Percentiles rank a stretch among this genome's conserved stretches.
Evolutionary conservation across 2,113 vertebrate genomes (phyloP).

Genomic region (Mus pahari): DNA sequence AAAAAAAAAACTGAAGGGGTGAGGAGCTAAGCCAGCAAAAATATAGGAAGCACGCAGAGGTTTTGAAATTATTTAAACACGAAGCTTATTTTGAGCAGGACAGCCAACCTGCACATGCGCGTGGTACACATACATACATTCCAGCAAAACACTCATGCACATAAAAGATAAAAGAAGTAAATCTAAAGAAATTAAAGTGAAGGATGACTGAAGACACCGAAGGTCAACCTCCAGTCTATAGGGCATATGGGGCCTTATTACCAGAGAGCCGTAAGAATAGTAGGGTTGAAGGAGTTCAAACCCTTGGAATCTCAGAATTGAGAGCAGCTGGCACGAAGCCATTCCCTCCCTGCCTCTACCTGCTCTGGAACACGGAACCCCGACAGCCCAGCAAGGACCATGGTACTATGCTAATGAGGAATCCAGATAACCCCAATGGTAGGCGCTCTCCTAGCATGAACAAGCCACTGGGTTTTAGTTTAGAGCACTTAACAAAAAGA

Average conservation of each 20-base stretch:
- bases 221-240: neutral
- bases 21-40: neutral
- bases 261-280: too few species aligned
- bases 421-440: too few species aligned
- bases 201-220: too few species aligned
- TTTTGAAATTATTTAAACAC: neutral
- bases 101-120: neutral
- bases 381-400: too few species aligned
- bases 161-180: neutral
- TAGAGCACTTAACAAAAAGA: neutral
- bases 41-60: neutral
- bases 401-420: too few species aligned
- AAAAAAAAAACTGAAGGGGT: neutral
- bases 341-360: too few species aligned
- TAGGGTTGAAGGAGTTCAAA: too few species aligned
- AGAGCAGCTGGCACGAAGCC: too few species aligned
- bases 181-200: neutral
- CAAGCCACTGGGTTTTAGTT: neutral
- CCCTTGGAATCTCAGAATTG: too few species aligned
- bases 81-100: neutral
- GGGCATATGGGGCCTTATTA: too few species aligned
- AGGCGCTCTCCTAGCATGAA: too few species aligned
- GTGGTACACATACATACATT: neutral
- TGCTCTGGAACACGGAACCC: too few species aligned
- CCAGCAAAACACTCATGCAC: neutral